phyloP scores from a whole-genome alignment of 2,797 vertebrate genomes.

The Merluccius polli region DNA sequence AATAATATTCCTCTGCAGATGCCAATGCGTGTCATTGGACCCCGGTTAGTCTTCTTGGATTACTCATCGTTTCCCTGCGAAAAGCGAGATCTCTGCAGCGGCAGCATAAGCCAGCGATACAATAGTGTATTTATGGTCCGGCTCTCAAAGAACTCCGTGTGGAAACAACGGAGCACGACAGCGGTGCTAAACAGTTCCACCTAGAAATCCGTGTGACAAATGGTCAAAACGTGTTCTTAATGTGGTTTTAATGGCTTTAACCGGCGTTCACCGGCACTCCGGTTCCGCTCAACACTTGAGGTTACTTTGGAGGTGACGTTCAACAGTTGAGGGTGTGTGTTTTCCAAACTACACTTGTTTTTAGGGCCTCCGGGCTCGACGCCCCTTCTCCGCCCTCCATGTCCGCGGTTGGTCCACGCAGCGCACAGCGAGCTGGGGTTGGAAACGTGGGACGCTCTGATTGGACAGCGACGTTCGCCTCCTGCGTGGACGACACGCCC shows the following conservation, averaged over 20 bases:
- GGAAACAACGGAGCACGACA: constrained; percentile 30
- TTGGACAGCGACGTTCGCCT: constrained; percentile 64
- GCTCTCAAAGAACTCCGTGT: constrained; percentile 59
- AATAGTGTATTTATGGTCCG: constrained; percentile 64
- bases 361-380: neutral
- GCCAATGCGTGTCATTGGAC: constrained; percentile 42
- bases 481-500: neutral
- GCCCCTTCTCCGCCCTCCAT: constrained; percentile 40
- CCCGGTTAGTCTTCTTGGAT: neutral
- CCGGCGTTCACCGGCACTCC: no score
- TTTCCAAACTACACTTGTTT: constrained; percentile 27
- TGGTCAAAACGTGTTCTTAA: neutral
- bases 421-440: constrained; percentile 53
- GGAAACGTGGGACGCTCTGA: constrained; percentile 67
- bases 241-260: neutral
- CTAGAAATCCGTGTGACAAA: neutral
- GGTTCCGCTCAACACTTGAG: neutral
- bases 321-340: constrained; percentile 23
- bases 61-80: constrained; percentile 12
- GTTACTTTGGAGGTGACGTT: neutral
- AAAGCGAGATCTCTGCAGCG: no score
- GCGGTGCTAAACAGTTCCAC: constrained; percentile 47
- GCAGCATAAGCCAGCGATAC: no score
- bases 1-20: neutral
- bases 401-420: constrained; percentile 44